phyloP scores from a whole-genome alignment of 35 echinoderm and acorn worm species.

The Diadema setosum region DNA sequence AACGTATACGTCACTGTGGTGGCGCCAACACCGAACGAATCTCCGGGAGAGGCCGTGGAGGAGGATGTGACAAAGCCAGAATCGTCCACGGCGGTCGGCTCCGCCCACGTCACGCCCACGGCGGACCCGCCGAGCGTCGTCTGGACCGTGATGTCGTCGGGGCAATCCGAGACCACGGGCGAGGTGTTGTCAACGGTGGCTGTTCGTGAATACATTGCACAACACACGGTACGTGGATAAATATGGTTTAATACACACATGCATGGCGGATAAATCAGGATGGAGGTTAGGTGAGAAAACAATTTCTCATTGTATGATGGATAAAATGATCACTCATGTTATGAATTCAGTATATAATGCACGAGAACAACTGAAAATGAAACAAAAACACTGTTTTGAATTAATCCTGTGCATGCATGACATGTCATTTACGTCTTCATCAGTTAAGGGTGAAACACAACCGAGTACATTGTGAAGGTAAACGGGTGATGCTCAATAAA shows the following conservation, averaged over 20 bases:
- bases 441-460: too few species aligned
- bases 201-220: too few species aligned
- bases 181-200: conserved; percentile 27
- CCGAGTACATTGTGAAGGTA: too few species aligned
- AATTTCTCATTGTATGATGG: not conserved
- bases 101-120: conserved; percentile 20
- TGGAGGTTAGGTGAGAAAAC: not conserved
- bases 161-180: conserved; percentile 46
- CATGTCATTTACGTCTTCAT: too few species aligned
- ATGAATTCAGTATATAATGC: too few species aligned
- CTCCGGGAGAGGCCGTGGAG: not conserved
- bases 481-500: too few species aligned
- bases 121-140: not conserved
- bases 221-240: too few species aligned
- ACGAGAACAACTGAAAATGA: conserved; percentile 1
- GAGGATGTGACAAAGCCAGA: conserved; percentile 34
- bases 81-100: conserved; percentile 64
- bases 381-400: too few species aligned
- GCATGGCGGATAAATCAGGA: not conserved
- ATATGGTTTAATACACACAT: too few species aligned
- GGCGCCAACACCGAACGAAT: conserved; percentile 10
- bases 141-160: conserved; percentile 38
- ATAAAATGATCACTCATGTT: not conserved
- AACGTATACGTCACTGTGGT: conserved; percentile 37
- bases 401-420: too few species aligned